Evolutionary conservation across 2,888 invertebrate species (phyloP).

Genomic region (Troides oblongomaculatus): DNA sequence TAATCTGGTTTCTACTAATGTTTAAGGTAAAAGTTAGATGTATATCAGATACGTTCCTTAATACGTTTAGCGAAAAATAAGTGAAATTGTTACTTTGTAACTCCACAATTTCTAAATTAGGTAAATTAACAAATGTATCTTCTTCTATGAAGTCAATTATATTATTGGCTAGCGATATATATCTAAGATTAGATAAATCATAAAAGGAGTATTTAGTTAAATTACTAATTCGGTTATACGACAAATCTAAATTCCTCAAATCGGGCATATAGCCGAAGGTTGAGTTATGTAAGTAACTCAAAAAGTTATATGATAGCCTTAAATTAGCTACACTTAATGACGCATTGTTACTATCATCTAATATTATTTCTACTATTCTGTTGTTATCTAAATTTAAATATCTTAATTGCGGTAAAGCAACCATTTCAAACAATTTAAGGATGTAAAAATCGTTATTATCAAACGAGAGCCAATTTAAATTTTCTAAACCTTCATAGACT

Average conservation of each 20-base stretch:
- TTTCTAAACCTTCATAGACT: conserved; percentile 85
- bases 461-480: conserved; percentile 90
- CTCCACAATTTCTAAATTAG: conserved; percentile 88
- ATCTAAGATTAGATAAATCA: conserved; percentile 88
- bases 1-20: conserved; percentile 85
- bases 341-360: conserved; percentile 83
- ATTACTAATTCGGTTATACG: conserved; percentile 87
- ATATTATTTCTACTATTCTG: conserved; percentile 85
- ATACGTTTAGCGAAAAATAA: conserved; percentile 83
- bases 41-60: conserved; percentile 84
- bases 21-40: conserved; percentile 86
- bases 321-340: conserved; percentile 88
- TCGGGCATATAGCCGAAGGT: conserved; percentile 87
- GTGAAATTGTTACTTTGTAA: conserved; percentile 89
- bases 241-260: conserved; percentile 88
- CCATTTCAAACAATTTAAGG: conserved; percentile 85
- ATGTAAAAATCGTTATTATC: conserved; percentile 93
- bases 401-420: conserved; percentile 84
- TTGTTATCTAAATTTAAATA: conserved; percentile 94
- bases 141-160: conserved; percentile 85
- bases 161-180: conserved; percentile 91
- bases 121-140: conserved; percentile 87
- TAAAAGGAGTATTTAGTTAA: conserved; percentile 87
- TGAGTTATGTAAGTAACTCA: conserved; percentile 83
- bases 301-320: conserved; percentile 89